Base-by-base conservation (phyloP, 2,797 vertebrate species). In the Pipistrellus pygmaeus region DNA sequence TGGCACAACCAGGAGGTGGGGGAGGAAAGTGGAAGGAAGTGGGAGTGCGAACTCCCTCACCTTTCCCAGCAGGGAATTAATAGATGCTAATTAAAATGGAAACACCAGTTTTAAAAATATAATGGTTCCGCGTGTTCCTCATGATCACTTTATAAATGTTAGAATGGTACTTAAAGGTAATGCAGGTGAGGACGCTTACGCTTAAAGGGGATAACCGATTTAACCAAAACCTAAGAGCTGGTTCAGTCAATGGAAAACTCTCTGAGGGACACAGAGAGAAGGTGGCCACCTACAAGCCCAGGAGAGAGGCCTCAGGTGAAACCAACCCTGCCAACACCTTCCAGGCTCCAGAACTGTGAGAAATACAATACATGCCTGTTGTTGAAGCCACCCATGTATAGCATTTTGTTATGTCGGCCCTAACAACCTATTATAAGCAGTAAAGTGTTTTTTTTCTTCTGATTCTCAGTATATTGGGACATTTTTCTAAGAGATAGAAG, bases 11-110 rank as follows among this genome's bases (percentile, higher is more conserved):
- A 46, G 80, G 94, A 95, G n/a, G n/a, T 6, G 3, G 23, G 21
- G 48, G 38, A 62, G 57, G 30, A 83, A 62, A 64, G 80, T n/a
- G 14, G 53, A 81, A 85, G 69, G 73, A 94, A 81, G 53, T 68
- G 7, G 60, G 60, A 60, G 41, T 69, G 17, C 21, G 82, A 41
- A 77, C 89, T 93, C 85, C 72, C 51, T 91, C 85, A 32, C 57
- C 64, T 69, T 90, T 91, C 57, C 44, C 55, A 91, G 91, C 53
- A 73, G 30, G 89, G 30, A 94, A 89, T 89, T 91, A 91, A 94
- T 32, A 96, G 81, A 48, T 30, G 69, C 20, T 78, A 86, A 95
- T 95, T 92, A 87, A 96, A 95, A 89, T 84, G 30, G 81, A 95
- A 91, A 87, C 21, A 11, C 20, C 46, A 30, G 2, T 87, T 93